phyloP scores from a whole-genome alignment of 2,113 vertebrate genomes.

The Pseudorectes ferrugineus region DNA sequence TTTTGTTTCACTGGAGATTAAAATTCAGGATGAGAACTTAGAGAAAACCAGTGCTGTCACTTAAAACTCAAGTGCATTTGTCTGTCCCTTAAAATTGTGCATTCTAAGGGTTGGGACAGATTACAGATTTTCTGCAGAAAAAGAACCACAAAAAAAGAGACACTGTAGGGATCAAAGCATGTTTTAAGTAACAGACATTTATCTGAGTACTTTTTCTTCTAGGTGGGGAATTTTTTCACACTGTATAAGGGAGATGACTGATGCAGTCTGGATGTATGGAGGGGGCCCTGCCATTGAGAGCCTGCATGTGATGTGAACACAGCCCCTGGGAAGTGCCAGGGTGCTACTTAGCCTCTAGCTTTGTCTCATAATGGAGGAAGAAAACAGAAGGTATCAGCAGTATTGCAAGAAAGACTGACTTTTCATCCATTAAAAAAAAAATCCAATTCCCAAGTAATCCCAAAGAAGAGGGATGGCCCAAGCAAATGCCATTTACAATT shows the following conservation, averaged over 20 bases:
- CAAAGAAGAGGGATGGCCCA: not conserved
- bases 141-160: not conserved
- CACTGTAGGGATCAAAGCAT: not conserved
- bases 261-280: not conserved
- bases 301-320: not conserved
- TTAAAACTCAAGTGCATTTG: not conserved
- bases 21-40: not conserved
- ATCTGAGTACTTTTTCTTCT: not conserved
- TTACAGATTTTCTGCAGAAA: not conserved
- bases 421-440: not conserved
- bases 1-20: conserved; percentile 6
- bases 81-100: not conserved
- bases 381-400: not conserved
- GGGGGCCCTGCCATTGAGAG: not conserved
- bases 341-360: not conserved
- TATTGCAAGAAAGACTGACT: not conserved
- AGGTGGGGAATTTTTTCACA: not conserved
- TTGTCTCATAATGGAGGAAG: not conserved
- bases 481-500: not conserved
- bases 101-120: not conserved
- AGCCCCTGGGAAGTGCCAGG: not conserved
- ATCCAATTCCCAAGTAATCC: not conserved
- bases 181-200: not conserved
- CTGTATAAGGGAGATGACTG: not conserved
- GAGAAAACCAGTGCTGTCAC: not conserved